Percentiles rank a stretch among this genome's conserved stretches.
phyloP scores from a whole-genome alignment of 2,113 vertebrate genomes.

The Odocoileus hemionus region DNA sequence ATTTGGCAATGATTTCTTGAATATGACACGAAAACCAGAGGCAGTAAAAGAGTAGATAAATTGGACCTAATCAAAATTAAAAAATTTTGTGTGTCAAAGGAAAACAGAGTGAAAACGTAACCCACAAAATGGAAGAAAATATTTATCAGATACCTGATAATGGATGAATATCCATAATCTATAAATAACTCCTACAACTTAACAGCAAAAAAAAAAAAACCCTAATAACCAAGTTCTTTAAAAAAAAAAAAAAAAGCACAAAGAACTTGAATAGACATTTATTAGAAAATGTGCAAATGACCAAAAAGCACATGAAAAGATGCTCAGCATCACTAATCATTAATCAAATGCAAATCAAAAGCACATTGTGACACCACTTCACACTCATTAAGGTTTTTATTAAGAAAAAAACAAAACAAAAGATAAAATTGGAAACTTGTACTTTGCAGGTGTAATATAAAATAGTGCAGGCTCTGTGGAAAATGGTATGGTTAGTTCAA shows the following conservation, averaged over 20 bases:
- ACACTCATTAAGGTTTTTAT: neutral
- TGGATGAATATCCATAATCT: neutral
- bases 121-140: neutral
- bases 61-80: neutral
- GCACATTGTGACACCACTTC: neutral
- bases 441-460: neutral
- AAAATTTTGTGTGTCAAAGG: neutral
- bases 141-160: neutral
- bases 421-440: neutral
- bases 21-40: neutral
- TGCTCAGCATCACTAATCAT: neutral
- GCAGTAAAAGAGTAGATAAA: neutral
- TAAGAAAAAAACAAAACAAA: neutral
- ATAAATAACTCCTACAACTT: neutral
- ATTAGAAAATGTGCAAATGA: neutral
- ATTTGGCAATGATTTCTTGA: neutral
- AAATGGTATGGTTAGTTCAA: neutral
- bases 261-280: neutral
- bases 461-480: neutral
- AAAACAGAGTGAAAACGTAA: neutral
- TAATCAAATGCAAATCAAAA: neutral
- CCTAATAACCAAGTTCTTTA: neutral
- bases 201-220: neutral
- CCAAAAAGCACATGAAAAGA: neutral
- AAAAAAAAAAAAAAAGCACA: neutral